Percentiles rank a stretch among this genome's conserved stretches.
These are phyloP conservation scores for Trilocha varians DNA, from an alignment of 2,888 invertebrate species.

Conservation along the genomic window DNA sequence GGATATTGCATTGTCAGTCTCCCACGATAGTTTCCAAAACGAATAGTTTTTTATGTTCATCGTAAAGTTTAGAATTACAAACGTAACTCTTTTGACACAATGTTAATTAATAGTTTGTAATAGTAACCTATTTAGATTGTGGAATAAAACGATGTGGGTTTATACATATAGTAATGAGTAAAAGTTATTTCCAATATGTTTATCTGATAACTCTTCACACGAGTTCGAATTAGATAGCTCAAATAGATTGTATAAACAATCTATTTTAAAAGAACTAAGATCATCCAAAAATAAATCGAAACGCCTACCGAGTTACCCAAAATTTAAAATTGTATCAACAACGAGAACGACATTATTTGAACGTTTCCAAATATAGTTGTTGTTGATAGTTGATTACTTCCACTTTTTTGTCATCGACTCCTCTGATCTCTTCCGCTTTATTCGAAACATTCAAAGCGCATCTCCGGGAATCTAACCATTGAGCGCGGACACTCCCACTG, in stretches of 20 bases:
- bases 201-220: too few relatives aligned
- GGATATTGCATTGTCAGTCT: conserved; percentile 16
- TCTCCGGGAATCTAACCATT: conserved; percentile 53
- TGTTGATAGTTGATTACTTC: conserved; percentile 9
- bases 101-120: too few relatives aligned
- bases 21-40: conserved; percentile 31
- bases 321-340: background rate
- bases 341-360: background rate
- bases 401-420: conserved; percentile 38
- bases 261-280: conserved; percentile 8
- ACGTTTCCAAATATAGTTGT: background rate
- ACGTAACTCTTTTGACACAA: too few relatives aligned
- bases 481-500: conserved; percentile 41
- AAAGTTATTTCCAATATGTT: too few relatives aligned
- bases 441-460: conserved; percentile 37
- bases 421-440: conserved; percentile 37
- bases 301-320: background rate
- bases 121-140: too few relatives aligned
- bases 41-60: conserved; percentile 34
- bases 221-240: background rate
- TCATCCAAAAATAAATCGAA: conserved; percentile 11
- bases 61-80: too few relatives aligned
- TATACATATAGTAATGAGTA: too few relatives aligned
- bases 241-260: background rate
- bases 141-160: too few relatives aligned